Conservation (phyloP, 2,888 invertebrate species). For the Cacoxenus indagator region DNA sequence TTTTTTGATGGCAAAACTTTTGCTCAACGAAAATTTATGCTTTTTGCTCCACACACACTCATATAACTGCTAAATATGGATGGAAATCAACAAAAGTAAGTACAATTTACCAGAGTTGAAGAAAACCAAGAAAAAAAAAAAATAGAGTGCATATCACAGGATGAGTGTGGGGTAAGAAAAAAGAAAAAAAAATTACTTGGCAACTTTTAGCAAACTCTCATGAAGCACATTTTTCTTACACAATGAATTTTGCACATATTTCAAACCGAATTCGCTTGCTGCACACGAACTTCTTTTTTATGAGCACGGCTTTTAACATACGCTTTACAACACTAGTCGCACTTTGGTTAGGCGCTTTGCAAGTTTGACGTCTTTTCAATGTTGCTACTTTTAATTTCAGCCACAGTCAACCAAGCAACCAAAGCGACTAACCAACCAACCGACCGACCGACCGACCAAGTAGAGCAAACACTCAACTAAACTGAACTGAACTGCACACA, state of each 20-base stretch:
- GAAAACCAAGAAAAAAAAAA: background rate
- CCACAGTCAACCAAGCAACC: constrained; percentile 1
- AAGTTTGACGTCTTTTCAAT: background rate
- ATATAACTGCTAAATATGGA: background rate
- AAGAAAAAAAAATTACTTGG: constrained; percentile 55
- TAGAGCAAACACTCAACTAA: background rate
- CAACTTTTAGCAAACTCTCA: constrained; percentile 39
- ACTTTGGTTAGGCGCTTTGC: background rate
- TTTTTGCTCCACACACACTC: background rate
- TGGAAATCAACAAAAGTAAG: background rate
- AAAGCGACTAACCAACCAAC: no score
- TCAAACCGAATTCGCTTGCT: constrained; percentile 54
- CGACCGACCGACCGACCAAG: background rate
- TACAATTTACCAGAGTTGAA: background rate
- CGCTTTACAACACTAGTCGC: background rate
- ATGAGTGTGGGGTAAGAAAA: no score
- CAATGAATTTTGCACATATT: constrained; percentile 65
- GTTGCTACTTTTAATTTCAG: constrained; percentile 55
- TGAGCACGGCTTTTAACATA: constrained; percentile 27
- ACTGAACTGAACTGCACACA: background rate
- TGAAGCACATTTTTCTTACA: constrained; percentile 61
- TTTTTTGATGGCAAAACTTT: background rate
- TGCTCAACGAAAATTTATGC: background rate
- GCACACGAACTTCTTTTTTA: constrained; percentile 36
- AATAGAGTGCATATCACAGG: background rate